Percentiles rank a stretch among this genome's conserved stretches.
phyloP scores from a whole-genome alignment of 53 echinoderm and acorn worm species.

The Arbacia lixula region DNA sequence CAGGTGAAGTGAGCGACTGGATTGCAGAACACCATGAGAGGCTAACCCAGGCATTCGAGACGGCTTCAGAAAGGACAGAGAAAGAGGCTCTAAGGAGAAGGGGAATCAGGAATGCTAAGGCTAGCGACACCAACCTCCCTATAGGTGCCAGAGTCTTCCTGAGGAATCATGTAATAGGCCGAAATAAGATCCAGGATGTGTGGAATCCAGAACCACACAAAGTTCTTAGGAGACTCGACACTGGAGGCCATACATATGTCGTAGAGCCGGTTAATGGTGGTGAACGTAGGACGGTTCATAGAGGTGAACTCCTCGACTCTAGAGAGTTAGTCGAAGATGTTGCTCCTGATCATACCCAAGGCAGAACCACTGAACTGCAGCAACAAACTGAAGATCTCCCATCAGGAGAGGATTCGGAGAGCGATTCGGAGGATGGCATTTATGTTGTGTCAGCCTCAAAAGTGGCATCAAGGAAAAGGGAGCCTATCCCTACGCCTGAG shows the following conservation, averaged over 20 bases:
- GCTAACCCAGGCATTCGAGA: constrained; percentile 42
- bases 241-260: no score
- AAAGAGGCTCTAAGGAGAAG: constrained; percentile 44
- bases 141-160: constrained; percentile 59
- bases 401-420: no score
- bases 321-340: constrained; percentile 62
- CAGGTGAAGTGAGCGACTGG: constrained; percentile 25
- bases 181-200: constrained; percentile 60
- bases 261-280: constrained; percentile 59
- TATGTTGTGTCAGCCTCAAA: no score
- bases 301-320: constrained; percentile 63
- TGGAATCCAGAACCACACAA: constrained; percentile 50
- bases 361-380: no score
- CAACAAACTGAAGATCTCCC: no score
- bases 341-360: no score
- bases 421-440: no score
- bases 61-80: constrained; percentile 49
- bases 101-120: constrained; percentile 3
- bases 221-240: constrained; percentile 52
- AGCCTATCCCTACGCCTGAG: no score
- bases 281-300: constrained; percentile 50
- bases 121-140: constrained; percentile 8
- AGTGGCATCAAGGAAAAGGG: no score
- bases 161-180: constrained; percentile 24
- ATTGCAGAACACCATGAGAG: constrained; percentile 52